phyloP scores from a whole-genome alignment of 2,888 invertebrate genomes.

The Eupithecia insigniata region DNA sequence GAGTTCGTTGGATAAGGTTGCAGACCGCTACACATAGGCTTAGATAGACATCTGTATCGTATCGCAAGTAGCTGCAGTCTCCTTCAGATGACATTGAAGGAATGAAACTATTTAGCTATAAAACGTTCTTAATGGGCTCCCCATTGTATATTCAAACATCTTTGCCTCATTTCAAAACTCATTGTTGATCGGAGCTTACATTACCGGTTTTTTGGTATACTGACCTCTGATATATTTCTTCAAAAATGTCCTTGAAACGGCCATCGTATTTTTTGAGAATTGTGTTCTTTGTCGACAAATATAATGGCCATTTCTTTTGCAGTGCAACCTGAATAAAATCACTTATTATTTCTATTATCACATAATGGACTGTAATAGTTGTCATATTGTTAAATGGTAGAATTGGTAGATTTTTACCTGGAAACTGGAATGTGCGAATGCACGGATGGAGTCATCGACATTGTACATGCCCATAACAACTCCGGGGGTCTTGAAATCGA shows the following conservation, averaged over 20 bases:
- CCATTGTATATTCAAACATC: not conserved
- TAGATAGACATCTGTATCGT: not conserved
- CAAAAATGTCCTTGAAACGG: conserved; percentile 95
- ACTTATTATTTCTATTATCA: conserved; percentile 17
- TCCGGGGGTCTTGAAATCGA: conserved; percentile 89
- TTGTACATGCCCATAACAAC: conserved; percentile 96
- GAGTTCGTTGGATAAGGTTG: conserved; percentile 12
- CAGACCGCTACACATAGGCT: not conserved
- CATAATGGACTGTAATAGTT: conserved; percentile 12
- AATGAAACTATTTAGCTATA: not conserved
- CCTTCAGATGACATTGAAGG: conserved; percentile 32
- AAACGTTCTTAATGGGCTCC: not conserved
- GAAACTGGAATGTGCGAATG: conserved; percentile 95
- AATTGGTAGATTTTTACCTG: conserved; percentile 75
- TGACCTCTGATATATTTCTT: conserved; percentile 93
- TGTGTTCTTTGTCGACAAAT: conserved; percentile 95
- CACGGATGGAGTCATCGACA: conserved; percentile 92
- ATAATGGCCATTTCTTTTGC: conserved; percentile 94
- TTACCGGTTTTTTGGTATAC: conserved; percentile 38
- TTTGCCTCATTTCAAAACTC: conserved; percentile 2
- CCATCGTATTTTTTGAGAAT: conserved; percentile 95
- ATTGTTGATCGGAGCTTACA: conserved; percentile 16
- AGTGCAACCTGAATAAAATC: conserved; percentile 86
- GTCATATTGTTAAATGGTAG: conserved; percentile 16
- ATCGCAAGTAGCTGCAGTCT: conserved; percentile 18